Evolutionary conservation across 2,888 invertebrate species (phyloP).

Genomic region (Dasysyrphus albostriatus): DNA sequence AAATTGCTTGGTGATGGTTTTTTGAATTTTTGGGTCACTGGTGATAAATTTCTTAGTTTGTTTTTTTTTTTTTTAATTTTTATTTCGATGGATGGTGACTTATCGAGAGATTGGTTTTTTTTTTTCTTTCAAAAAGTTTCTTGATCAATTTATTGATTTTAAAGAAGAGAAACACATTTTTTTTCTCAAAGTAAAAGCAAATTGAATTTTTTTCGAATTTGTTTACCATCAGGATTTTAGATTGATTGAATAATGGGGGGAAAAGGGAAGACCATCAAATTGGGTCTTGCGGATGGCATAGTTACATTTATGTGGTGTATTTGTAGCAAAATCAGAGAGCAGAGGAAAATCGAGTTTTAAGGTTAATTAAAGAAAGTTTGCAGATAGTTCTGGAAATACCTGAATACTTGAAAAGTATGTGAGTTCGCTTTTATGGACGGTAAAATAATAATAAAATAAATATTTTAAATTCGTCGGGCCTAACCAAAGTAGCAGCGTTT

Average conservation of each 20-base stretch:
- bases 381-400: no score
- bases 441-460: no score
- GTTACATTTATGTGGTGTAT: no score
- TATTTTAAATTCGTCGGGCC: no score
- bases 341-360: no score
- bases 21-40: slow-evolving; percentile 25
- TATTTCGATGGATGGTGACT: slow-evolving; percentile 5
- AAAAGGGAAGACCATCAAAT: not conserved
- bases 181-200: not conserved
- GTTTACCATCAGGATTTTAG: not conserved
- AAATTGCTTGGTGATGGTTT: slow-evolving; percentile 15
- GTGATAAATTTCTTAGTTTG: slow-evolving; percentile 6
- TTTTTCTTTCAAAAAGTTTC: not conserved
- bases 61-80: not conserved
- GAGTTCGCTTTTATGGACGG: no score
- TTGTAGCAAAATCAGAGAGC: no score
- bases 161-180: not conserved
- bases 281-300: not conserved
- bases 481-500: no score
- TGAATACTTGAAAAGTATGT: no score
- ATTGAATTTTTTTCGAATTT: not conserved
- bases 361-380: no score
- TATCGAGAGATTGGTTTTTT: not conserved
- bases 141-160: slow-evolving; percentile 10
- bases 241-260: not conserved